Conservation (phyloP, 1,140 invertebrate species). For the Lysiphlebus fabarum region DNA sequence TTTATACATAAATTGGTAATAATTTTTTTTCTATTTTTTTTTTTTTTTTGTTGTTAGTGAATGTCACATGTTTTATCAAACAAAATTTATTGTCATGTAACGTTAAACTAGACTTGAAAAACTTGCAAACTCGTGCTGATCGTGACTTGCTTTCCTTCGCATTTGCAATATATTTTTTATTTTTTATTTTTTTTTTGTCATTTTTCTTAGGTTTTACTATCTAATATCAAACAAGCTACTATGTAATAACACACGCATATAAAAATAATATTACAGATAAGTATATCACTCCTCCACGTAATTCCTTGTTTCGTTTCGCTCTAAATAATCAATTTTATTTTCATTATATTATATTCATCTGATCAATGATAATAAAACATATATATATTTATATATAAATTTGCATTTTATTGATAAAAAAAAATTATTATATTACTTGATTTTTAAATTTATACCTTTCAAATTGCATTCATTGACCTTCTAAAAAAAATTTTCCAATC, state of each 20-base stretch:
- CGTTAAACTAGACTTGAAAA: not conserved
- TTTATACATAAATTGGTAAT: too few relatives aligned
- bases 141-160: constrained; percentile 17
- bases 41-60: too few relatives aligned
- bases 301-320: constrained; percentile 23
- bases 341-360: not conserved
- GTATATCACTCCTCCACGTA: constrained; percentile 1
- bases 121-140: constrained; percentile 13
- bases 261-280: constrained; percentile 1
- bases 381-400: constrained; percentile 4
- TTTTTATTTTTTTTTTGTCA: too few relatives aligned
- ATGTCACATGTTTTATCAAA: too few relatives aligned
- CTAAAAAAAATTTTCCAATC: not conserved
- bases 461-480: constrained; percentile 9
- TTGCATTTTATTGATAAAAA: constrained; percentile 8
- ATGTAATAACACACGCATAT: not conserved
- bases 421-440: constrained; percentile 4
- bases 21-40: too few relatives aligned
- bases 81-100: too few relatives aligned
- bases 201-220: too few relatives aligned
- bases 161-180: constrained; percentile 6
- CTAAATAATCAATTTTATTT: constrained; percentile 20
- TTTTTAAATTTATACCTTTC: constrained; percentile 6
- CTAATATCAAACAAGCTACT: not conserved
- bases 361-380: constrained; percentile 6